Percentiles rank a stretch among this genome's conserved stretches.
Evolutionary conservation across 1,140 invertebrate species (phyloP).

Genomic region (Pteromalus puparum): DNA sequence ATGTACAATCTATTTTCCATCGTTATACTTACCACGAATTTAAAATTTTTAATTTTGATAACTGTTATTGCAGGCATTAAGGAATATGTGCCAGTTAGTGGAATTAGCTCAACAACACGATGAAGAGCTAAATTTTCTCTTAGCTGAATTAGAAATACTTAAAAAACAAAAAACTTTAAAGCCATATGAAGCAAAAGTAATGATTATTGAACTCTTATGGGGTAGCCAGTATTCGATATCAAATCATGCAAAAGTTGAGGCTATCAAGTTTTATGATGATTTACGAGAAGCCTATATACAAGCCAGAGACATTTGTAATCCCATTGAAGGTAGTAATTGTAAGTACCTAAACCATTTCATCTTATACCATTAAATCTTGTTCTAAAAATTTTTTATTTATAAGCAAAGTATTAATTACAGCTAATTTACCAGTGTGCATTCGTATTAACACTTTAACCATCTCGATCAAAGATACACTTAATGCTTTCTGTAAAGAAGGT

Average conservation of each 20-base stretch:
- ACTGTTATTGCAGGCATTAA: too few species aligned
- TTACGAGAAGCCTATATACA: constrained; percentile 74
- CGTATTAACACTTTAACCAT: constrained; percentile 90
- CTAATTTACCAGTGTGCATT: constrained; percentile 86
- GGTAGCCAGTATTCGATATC: constrained; percentile 82
- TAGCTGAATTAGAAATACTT: constrained; percentile 79
- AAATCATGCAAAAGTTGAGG: constrained; percentile 82
- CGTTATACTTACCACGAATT: too few species aligned
- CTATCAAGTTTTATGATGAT: constrained; percentile 80
- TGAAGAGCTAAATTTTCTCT: constrained; percentile 79
- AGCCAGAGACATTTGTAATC: constrained; percentile 22
- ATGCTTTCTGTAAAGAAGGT: constrained; percentile 80
- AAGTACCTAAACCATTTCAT: too few species aligned
- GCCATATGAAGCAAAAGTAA: constrained; percentile 82
- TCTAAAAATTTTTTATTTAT: background rate
- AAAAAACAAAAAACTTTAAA: constrained; percentile 82
- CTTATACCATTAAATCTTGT: background rate
- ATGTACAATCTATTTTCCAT: too few species aligned
- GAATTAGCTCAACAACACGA: constrained; percentile 82
- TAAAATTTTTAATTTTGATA: too few species aligned
- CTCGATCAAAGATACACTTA: constrained; percentile 80
- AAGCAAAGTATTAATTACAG: constrained; percentile 59
- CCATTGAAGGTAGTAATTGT: constrained; percentile 5
- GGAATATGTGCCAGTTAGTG: constrained; percentile 77
- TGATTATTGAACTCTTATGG: constrained; percentile 88